These are phyloP conservation scores for Cyclina sinensis DNA, from an alignment of 1,140 invertebrate species.

Conservation along the genomic window DNA sequence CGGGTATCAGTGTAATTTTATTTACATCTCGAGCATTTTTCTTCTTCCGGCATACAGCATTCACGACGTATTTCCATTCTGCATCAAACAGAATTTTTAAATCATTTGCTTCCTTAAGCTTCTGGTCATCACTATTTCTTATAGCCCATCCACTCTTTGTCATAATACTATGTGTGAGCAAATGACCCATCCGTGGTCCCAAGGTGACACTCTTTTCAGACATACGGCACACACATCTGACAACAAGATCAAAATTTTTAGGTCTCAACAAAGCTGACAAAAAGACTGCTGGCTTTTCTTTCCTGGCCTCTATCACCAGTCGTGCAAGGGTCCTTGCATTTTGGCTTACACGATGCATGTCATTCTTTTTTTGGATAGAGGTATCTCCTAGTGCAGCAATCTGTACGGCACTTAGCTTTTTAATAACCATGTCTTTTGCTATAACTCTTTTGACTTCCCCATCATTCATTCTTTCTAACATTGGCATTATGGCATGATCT, in stretches of 20 bases:
- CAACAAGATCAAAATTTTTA: constrained; percentile 56
- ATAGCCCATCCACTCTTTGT: constrained; percentile 44
- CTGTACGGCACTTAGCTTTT: constrained; percentile 11
- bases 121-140: constrained; percentile 22
- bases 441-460: constrained; percentile 33
- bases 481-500: background rate
- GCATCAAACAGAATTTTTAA: constrained; percentile 55
- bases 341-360: constrained; percentile 48
- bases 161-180: constrained; percentile 50
- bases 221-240: background rate
- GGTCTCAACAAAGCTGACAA: background rate
- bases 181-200: constrained; percentile 26
- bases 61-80: constrained; percentile 52
- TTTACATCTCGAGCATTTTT: constrained; percentile 28
- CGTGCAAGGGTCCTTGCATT: constrained; percentile 39
- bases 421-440: constrained; percentile 45
- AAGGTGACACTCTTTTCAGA: constrained; percentile 30
- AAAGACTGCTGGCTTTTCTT: background rate
- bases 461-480: constrained; percentile 38
- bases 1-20: background rate
- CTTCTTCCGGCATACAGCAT: constrained; percentile 30
- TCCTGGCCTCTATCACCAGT: constrained; percentile 26
- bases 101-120: constrained; percentile 16
- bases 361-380: constrained; percentile 44
- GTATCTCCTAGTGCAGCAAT: constrained; percentile 39